Evolutionary conservation across 1,140 invertebrate species (phyloP).

Genomic region (Hydropsyche tenuis): DNA sequence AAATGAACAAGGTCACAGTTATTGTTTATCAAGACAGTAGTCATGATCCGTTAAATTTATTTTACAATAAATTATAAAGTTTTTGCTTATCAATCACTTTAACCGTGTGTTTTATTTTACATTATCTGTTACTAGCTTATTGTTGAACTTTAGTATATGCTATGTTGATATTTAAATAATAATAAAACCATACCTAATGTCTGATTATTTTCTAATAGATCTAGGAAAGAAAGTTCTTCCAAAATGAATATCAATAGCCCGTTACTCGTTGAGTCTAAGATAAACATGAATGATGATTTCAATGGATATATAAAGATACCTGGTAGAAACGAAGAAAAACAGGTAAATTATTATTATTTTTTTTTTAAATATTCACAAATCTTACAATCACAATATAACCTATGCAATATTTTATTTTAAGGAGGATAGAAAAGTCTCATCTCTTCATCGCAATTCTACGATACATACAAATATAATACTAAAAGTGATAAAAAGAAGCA

Average conservation of each 20-base stretch:
- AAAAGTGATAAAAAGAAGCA: constrained; percentile 57
- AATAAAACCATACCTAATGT: neutral
- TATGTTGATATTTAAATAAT: no score
- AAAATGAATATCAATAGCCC: constrained; percentile 17
- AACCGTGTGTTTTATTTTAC: no score
- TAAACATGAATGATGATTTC: neutral
- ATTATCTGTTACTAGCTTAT: neutral
- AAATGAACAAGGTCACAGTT: constrained; percentile 9
- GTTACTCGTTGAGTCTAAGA: constrained; percentile 13
- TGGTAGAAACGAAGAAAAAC: constrained; percentile 28
- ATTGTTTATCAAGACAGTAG: constrained; percentile 5
- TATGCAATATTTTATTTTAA: constrained; percentile 50
- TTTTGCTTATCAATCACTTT: neutral
- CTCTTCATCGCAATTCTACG: constrained; percentile 54
- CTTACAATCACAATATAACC: no score
- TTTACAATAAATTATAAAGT: neutral
- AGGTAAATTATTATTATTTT: constrained; percentile 44
- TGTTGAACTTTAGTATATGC: neutral
- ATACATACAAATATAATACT: constrained; percentile 49
- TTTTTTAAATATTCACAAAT: no score
- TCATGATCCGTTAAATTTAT: constrained; percentile 19
- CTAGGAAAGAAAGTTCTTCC: neutral
- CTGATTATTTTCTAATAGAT: neutral
- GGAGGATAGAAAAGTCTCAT: constrained; percentile 53
- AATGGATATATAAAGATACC: constrained; percentile 35